Conservation (phyloP, 2,888 invertebrate genomes). For the Melieria omissa region DNA sequence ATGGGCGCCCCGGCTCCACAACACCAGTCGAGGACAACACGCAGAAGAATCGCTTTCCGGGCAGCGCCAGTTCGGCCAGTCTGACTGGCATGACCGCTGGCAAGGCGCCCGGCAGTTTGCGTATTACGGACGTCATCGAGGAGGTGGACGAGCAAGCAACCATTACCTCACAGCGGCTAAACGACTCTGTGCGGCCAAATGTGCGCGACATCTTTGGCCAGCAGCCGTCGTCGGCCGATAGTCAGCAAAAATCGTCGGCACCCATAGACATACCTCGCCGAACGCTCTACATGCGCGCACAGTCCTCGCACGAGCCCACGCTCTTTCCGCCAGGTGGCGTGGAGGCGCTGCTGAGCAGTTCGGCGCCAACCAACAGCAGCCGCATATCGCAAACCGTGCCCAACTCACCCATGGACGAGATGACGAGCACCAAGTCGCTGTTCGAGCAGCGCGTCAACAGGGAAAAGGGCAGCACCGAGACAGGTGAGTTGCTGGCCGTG, state of each 20-base stretch:
- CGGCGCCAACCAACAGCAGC: conserved; percentile 58
- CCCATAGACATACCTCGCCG: conserved; percentile 73
- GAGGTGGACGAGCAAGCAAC: conserved; percentile 86
- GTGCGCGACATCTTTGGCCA: conserved; percentile 74
- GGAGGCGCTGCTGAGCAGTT: conserved; percentile 63
- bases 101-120: conserved; percentile 69
- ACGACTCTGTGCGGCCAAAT: conserved; percentile 71
- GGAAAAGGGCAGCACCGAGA: conserved; percentile 56
- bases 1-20: conserved; percentile 68
- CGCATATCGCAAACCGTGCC: conserved; percentile 53
- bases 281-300: conserved; percentile 56
- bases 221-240: conserved; percentile 55
- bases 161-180: conserved; percentile 76
- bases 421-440: conserved; percentile 57
- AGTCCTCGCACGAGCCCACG: conserved; percentile 57
- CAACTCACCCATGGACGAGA: conserved; percentile 50
- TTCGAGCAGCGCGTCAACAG: conserved; percentile 46
- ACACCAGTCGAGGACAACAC: conserved; percentile 60
- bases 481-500: conserved; percentile 53
- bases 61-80: conserved; percentile 64
- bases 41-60: conserved; percentile 62
- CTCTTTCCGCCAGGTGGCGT: conserved; percentile 65
- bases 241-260: conserved; percentile 69
- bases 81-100: conserved; percentile 48
- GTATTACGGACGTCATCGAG: conserved; percentile 78